These are phyloP conservation scores for Urocynchramus pylzowi DNA, from an alignment of 2,113 vertebrate genomes.

Conservation along the genomic window DNA sequence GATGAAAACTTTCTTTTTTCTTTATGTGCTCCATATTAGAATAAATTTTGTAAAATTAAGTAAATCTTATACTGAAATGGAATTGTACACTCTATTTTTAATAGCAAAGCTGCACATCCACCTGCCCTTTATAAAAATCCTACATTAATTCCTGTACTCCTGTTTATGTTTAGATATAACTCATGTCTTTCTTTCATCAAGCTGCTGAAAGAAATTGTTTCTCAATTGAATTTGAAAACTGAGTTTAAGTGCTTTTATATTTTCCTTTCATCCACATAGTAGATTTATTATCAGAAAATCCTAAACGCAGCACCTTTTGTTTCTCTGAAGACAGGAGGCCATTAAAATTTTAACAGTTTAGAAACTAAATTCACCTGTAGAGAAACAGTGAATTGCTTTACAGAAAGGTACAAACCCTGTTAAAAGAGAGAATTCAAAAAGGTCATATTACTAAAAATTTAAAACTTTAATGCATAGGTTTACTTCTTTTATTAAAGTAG, in stretches of 20 bases:
- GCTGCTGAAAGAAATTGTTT: slow-evolving; percentile 28
- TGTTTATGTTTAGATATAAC: not conserved
- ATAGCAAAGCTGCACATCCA: not conserved
- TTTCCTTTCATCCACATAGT: slow-evolving; percentile 37
- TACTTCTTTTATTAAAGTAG: slow-evolving; percentile 36
- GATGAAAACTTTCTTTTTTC: not conserved
- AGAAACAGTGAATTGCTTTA: slow-evolving; percentile 59
- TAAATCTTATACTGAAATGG: not conserved
- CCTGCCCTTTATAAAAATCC: not conserved
- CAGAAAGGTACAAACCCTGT: slow-evolving; percentile 21
- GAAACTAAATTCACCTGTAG: slow-evolving; percentile 63
- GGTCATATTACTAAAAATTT: slow-evolving; percentile 31
- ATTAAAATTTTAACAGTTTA: slow-evolving; percentile 74
- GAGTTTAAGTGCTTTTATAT: slow-evolving; percentile 40
- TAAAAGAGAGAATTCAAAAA: slow-evolving; percentile 36
- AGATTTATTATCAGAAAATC: slow-evolving; percentile 53
- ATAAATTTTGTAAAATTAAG: not conserved
- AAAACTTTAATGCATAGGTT: slow-evolving; percentile 65
- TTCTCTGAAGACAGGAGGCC: slow-evolving; percentile 56
- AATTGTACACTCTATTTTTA: not conserved
- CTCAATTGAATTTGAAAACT: slow-evolving; percentile 44
- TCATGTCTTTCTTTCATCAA: not conserved
- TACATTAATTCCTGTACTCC: not conserved
- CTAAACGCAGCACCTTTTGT: slow-evolving; percentile 59
- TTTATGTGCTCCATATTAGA: not conserved